A percentile compares a stretch with the other conserved stretches of the same genome.
These are phyloP conservation scores for Toxonevra muliebris DNA, from an alignment of 2,888 invertebrate genomes.

Conservation along the genomic window DNA sequence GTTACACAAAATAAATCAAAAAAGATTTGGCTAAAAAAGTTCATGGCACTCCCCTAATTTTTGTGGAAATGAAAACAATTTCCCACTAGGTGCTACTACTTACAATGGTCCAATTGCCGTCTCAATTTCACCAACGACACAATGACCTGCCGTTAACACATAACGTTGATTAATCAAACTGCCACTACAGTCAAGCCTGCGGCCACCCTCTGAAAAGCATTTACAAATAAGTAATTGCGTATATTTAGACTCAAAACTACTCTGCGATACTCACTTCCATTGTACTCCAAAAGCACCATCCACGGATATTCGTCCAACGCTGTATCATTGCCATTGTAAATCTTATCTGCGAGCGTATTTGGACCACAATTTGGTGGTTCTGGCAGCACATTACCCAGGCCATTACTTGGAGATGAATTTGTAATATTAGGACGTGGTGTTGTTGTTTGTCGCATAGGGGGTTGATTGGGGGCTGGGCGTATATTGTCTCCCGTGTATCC, in stretches of 20 bases:
- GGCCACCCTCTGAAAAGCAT: conserved; percentile 44
- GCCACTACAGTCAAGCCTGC: conserved; percentile 72
- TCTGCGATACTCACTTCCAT: too few species aligned
- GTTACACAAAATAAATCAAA: too few species aligned
- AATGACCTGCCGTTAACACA: conserved; percentile 72
- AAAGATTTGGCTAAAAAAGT: too few species aligned
- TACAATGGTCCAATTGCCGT: conserved; percentile 68
- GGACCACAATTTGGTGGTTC: conserved; percentile 56
- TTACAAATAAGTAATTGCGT: background rate
- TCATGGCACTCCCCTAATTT: background rate
- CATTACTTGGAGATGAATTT: conserved; percentile 38
- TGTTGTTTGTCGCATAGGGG: background rate
- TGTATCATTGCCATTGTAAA: conserved; percentile 71
- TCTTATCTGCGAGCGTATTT: conserved; percentile 64
- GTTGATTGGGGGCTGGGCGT: conserved; percentile 18
- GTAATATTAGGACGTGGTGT: conserved; percentile 10
- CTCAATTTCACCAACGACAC: conserved; percentile 68
- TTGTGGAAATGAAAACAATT: background rate
- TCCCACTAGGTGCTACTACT: conserved; percentile 46
- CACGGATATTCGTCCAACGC: conserved; percentile 75
- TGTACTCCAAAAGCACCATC: conserved; percentile 68
- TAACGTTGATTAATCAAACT: conserved; percentile 74
- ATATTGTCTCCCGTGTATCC: conserved; percentile 33
- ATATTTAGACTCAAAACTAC: too few species aligned
- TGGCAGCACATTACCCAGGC: conserved; percentile 52